Evolutionary conservation across 2,888 invertebrate species (phyloP), one percentile per base, ranked within the genome.

Genomic region (Leucania comma): DNA sequence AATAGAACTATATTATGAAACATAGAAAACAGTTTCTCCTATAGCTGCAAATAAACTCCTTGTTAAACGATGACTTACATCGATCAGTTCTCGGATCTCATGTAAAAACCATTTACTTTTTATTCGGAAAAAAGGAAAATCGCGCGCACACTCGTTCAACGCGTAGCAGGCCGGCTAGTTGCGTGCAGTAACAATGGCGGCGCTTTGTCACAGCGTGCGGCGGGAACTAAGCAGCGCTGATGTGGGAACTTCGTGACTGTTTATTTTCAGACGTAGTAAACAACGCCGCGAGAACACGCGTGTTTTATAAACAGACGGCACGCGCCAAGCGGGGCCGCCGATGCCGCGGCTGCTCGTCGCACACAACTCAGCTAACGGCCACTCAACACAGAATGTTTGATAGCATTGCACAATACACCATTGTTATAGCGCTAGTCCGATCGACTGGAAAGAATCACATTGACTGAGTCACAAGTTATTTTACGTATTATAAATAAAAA

Each of bases 251-350:
- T 54, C 14, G 8, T 20, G 6, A 69, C 71, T 76, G 67, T 76
- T 72, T 77, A 76, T 72, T 61, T 71, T 68, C 48, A 57, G 59
- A 35, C 67, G 68, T 57, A 68, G 68, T 68, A 76, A 77, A 72
- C 76, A 68, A n/a, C 29, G 71, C 51, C 57, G 60, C 48, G 61
- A 35, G 42, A 42, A 22, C 58, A 35, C 48, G 56, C 57, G 48
- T 60, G 63, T 61, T 69, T 35, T 26, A 54, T 62, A 76, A 65
- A 72, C 63, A 72, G n/a, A 1, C 8, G 65, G 51, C 72, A 68
- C 72, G 72, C 72, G 46, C 63, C 17, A 10, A 3, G 46, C 46
- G 46, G 46, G 42, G 4, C 42, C 35, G 17, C n/a, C n/a, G 6
- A n/a, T 4, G 14, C 26, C 8, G 14, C 38, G 24, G 5, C 38